Conservation (phyloP, 2,113 vertebrate genomes). For the Anoplopoma fimbria region DNA sequence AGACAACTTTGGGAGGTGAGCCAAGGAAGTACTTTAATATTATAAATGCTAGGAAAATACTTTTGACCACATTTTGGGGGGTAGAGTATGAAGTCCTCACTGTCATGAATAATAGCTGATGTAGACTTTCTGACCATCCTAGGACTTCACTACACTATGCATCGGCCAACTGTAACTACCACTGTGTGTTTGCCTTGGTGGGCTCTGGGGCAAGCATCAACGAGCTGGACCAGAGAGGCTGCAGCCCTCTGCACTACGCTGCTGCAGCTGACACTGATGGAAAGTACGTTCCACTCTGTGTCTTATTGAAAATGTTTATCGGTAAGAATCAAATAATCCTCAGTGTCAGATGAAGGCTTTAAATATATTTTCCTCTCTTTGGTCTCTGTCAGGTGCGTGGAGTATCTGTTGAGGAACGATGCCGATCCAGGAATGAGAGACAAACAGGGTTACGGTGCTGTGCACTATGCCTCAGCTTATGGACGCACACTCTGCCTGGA, state of each 20-base stretch:
- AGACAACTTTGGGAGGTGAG: conserved; percentile 96
- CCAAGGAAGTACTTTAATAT: neutral
- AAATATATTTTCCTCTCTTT: neutral
- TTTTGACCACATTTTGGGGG: neutral
- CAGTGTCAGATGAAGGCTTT: neutral
- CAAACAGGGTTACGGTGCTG: conserved; percentile 94
- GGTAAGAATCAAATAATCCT: neutral
- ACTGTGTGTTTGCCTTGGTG: conserved; percentile 98
- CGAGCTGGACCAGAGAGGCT: conserved; percentile 95
- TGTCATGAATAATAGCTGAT: neutral
- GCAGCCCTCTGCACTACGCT: conserved; percentile 95
- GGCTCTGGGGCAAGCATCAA: conserved; percentile 96
- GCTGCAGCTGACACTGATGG: conserved; percentile 95
- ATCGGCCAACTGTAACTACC: conserved; percentile 97
- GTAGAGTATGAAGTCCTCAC: neutral
- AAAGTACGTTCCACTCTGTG: conserved; percentile 86
- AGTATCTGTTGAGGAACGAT: conserved; percentile 96
- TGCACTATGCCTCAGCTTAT: conserved; percentile 92
- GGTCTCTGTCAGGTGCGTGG: conserved; percentile 90
- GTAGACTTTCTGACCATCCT: neutral
- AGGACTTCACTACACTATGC: conserved; percentile 98
- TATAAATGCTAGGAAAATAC: neutral
- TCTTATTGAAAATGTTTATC: neutral
- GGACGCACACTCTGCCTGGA: conserved; percentile 85
- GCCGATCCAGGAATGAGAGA: conserved; percentile 95